Evolutionary conservation across 2,113 vertebrate genomes (phyloP), one percentile per base, ranked within the genome.

Genomic region (Limnothrissa miodon): DNA sequence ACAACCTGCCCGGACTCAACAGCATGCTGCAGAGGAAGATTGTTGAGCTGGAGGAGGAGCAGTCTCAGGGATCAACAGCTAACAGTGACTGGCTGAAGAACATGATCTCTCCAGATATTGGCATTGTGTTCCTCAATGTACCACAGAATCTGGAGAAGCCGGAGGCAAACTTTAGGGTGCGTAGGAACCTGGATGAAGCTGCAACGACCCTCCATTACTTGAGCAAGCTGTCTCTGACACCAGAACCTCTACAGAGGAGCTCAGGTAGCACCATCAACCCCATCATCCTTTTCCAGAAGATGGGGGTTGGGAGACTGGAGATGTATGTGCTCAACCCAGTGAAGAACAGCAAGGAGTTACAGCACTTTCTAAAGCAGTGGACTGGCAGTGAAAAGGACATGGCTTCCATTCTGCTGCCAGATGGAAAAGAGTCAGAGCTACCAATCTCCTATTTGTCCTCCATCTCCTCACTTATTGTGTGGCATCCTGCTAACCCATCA

Each of bases 61-160:
- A 97, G 83, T 99, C 97, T 0, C 97, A 98, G 92, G 97, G 96
- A 4, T 99, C 98, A 2, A 97, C 97, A 39, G 94, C 96, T 39
- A 98, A 98, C 87, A 97, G 98, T 25, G 97, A 99, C 92, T 98
- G 97, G 97, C 96, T 97, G 94, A 99, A 99, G 93, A 99, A 98
- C 90, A 96, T 98, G 89, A 99, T 99, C 86, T 99, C 98, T 78
- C 98, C 98, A 66, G 98, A 99, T 89, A 92, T 99, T 80, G 98
- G 98, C 11, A 95, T 99, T 83, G 95, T 98, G 46, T 99, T 99
- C 91, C 95, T 97, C 80, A 99, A 99, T 81, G 91, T 97, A 56
- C 98, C 98, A 21, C 96, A 99, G 90, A 97, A 95, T 45, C 87
- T 99, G 88, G 96, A 94, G 82, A 96, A 90, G 83, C 90, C 95